Base-by-base conservation (phyloP, 2,113 vertebrate species). In the Ophiodon elongatus region DNA sequence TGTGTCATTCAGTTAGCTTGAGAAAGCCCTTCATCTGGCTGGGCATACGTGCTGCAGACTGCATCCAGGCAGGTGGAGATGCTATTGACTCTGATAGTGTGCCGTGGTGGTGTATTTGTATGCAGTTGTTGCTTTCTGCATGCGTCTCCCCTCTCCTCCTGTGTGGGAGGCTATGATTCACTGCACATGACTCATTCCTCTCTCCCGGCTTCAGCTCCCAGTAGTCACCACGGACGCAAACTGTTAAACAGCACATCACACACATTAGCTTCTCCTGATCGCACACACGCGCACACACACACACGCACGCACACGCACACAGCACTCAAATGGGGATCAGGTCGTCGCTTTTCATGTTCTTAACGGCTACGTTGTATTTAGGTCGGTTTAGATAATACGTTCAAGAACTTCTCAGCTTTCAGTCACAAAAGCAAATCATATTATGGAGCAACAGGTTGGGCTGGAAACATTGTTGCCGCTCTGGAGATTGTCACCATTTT, bases 101-200 rank as follows among this genome's bases (percentile, higher is more conserved):
- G 70, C 66, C 74, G 57, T 72, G 71, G 60, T 73, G 43, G 37
- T 37, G 37, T 39, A 23, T 65, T 73, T 73, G 52, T 67, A 27
- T 79, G 68, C 78, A 85, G 80, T 72, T 60, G 45, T 77, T 82
- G 85, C 72, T 82, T 77, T 76, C 77, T 82, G 80, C 85, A 87
- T 86, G 86, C 83, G 15, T 80, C 79, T 92, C 82, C 86, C 77
- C 62, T 85, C 75, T 87, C 78, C 71, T 79, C 64, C 84, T 92
- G 93, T 56, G 91, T 94, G 92, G 94, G 93, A 90, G 92, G 89
- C 78, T 85, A 69, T 94, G 94, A 96, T 93, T 96, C 94, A 94
- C 88, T 73, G 87, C 87, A 83, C 92, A 93, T 94, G 89, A 95
- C 77, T 95, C 93, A 95, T 87, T 88, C 80, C 86, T 92, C 82